A percentile compares a stretch with the other conserved stretches of the same genome.
Evolutionary conservation across 2,888 invertebrate species (phyloP).

Genomic region (Xestia ashworthii): DNA sequence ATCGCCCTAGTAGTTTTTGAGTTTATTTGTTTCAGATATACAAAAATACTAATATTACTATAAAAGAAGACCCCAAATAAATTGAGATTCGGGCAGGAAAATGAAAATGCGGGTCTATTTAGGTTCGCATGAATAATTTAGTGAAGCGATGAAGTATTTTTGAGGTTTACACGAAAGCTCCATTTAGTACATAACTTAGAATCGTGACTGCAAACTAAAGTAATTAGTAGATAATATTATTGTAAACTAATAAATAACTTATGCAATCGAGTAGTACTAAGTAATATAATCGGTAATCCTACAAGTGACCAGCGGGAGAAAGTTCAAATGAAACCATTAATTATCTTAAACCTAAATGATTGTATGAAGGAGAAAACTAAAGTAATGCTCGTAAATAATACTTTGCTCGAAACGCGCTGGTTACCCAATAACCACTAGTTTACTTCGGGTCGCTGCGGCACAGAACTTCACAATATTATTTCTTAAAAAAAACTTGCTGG

Average conservation of each 20-base stretch:
- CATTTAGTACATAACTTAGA: background rate
- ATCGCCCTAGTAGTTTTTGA: too few species aligned
- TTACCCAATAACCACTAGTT: slow-evolving; percentile 24
- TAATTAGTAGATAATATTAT: background rate
- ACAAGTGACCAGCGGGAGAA: slow-evolving; percentile 34
- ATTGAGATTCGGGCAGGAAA: background rate
- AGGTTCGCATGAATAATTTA: background rate
- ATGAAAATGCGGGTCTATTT: background rate
- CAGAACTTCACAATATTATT: background rate
- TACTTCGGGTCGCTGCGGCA: background rate
- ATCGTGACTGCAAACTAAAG: background rate
- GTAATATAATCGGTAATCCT: slow-evolving; percentile 29
- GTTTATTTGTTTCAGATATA: too few species aligned
- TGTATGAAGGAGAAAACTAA: slow-evolving; percentile 30
- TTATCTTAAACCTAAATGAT: slow-evolving; percentile 44
- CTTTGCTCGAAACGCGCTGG: slow-evolving; percentile 20
- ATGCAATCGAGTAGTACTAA: slow-evolving; percentile 3
- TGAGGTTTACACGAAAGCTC: background rate
- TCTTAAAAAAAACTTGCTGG: background rate
- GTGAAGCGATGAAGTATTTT: background rate
- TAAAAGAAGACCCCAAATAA: background rate
- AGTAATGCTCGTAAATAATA: slow-evolving; percentile 55
- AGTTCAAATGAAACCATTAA: slow-evolving; percentile 58
- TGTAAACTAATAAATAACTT: slow-evolving; percentile 22
- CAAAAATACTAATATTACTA: too few species aligned